These are phyloP conservation scores for Stegodyphus dumicola DNA, from an alignment of 1,140 invertebrate species.

Conservation along the genomic window DNA sequence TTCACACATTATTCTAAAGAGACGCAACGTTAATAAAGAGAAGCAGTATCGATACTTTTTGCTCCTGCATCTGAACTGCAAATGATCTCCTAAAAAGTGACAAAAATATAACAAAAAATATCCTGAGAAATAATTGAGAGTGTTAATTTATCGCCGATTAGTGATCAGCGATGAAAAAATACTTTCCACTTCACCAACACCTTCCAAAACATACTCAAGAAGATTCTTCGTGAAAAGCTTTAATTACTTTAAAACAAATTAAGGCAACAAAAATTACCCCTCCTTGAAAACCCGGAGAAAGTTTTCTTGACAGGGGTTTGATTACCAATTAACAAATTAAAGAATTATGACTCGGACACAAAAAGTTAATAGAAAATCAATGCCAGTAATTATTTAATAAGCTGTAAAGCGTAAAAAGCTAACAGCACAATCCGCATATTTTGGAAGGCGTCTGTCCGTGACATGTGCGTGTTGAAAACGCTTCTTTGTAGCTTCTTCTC, in stretches of 20 bases:
- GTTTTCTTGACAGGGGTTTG: constrained; percentile 59
- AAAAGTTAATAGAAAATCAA: constrained; percentile 62
- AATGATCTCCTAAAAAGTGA: background rate
- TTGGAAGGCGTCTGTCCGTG: constrained; percentile 24
- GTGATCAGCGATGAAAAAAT: background rate
- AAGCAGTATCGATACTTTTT: background rate
- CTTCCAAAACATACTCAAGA: constrained; percentile 44
- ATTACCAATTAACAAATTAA: constrained; percentile 62
- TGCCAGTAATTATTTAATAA: constrained; percentile 59
- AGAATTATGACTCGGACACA: constrained; percentile 60
- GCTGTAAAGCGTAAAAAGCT: constrained; percentile 48
- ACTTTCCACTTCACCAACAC: constrained; percentile 32
- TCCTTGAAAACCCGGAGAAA: constrained; percentile 19
- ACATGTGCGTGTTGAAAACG: constrained; percentile 25
- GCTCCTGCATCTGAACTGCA: background rate
- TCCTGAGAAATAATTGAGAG: constrained; percentile 1
- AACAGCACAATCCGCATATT: constrained; percentile 11
- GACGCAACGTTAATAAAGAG: too few species aligned
- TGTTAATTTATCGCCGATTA: constrained; percentile 41
- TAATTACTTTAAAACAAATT: constrained; percentile 61
- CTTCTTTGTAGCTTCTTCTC: constrained; percentile 40
- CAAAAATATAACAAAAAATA: background rate
- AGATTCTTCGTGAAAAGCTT: constrained; percentile 24
- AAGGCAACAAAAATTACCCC: constrained; percentile 52
- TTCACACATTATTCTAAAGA: too few species aligned